Base-by-base conservation (phyloP, 2,888 invertebrate species). In the Drosophila bunnanda region DNA sequence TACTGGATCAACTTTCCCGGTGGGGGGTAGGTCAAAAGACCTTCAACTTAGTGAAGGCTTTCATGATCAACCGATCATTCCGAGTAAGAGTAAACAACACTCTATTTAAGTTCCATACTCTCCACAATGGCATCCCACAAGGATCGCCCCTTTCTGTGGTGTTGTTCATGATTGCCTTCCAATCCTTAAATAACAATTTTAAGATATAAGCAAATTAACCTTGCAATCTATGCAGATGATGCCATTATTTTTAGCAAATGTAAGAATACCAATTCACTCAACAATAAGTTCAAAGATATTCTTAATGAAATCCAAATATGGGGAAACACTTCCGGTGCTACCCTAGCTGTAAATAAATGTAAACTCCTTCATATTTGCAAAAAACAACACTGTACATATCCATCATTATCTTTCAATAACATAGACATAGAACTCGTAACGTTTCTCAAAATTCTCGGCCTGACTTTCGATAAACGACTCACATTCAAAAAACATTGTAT, bases 401-500 rank as follows among this genome's bases (percentile, higher is more conserved):
- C 25, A 25, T 28, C 28, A n/a, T 28, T 28, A 28, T 28, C 7
- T 28, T 28, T 28, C 8, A 28, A 7, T 28, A 28, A 28, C 28
- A 28, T 28, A 28, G 7, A 28, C 4, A 28, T 28, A 28, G 25
- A 25, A 25, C 25, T 25, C 25, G 25, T 25, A 25, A 2, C 25
- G 4, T 25, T 25, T 25, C 25, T 25, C 4, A 25, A 25, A 25
- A 25, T 4, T 25, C 25, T 25, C 25, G 25, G 25, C 25, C 25
- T 25, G 25, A 25, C 25, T 25, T 4, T 25, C 25, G 25, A 25
- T 25, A 25, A 25, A 4, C 25, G 25, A 25, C 25, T 25, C 25
- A 25, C 25, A 25, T 25, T 7, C 9, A 61, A 54, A 22, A 54
- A 65, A 54, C 72, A 76, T 10, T 74, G 65, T 68, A 32, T 20